Conservation (phyloP, 2,113 vertebrate genomes). For the Thamnaconus septentrionalis region DNA sequence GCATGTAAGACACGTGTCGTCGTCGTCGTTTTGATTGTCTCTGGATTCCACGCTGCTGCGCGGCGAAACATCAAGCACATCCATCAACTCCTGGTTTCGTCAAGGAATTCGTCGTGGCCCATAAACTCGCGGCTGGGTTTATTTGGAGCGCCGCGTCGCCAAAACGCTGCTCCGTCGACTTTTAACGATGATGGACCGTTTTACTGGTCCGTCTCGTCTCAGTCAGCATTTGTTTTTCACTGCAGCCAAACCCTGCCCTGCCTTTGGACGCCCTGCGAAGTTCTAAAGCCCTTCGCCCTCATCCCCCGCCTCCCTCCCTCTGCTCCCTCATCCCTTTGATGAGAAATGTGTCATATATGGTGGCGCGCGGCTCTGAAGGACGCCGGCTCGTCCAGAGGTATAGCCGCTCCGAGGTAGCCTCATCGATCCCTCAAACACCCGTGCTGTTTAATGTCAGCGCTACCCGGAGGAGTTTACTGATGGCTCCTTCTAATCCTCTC, state of each 20-base stretch:
- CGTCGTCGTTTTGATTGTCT: too few relatives aligned
- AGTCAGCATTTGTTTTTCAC: conserved; percentile 53
- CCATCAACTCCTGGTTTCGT: conserved; percentile 26
- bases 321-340: conserved; percentile 42
- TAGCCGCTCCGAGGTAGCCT: conserved; percentile 52
- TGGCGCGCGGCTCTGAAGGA: conserved; percentile 46
- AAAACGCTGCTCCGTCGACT: conserved; percentile 40
- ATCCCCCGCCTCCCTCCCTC: conserved; percentile 20
- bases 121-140: conserved; percentile 52
- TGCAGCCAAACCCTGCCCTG: conserved; percentile 33
- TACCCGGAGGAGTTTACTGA: conserved; percentile 63
- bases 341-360: conserved; percentile 58
- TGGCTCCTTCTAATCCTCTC: conserved; percentile 57
- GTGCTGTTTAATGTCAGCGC: conserved; percentile 73
- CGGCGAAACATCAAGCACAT: conserved; percentile 5
- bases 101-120: conserved; percentile 36
- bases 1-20: too few relatives aligned
- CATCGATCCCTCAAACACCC: conserved; percentile 70
- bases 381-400: conserved; percentile 49
- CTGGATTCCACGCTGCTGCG: background rate
- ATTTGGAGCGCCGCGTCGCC: conserved; percentile 50
- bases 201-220: background rate
- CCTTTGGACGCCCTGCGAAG: conserved; percentile 40
- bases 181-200: conserved; percentile 58
- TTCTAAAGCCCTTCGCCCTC: conserved; percentile 41